phyloP scores from a whole-genome alignment of 2,888 invertebrate species.

The Drosophila buzzatii region DNA sequence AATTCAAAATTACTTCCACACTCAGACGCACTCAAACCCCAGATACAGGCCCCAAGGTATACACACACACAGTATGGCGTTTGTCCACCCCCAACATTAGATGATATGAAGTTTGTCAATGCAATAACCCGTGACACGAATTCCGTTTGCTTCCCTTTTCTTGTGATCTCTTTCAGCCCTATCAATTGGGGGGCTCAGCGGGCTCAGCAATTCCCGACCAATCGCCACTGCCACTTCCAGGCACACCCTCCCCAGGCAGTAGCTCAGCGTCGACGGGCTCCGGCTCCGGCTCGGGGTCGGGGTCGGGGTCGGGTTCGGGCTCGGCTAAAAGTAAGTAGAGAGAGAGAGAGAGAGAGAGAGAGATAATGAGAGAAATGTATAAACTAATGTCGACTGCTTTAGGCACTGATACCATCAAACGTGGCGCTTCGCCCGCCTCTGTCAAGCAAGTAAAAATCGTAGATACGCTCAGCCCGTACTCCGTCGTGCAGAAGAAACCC shows the following conservation, averaged over 20 bases:
- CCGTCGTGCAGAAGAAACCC: slow-evolving; percentile 81
- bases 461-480: slow-evolving; percentile 84
- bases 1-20: slow-evolving; percentile 63
- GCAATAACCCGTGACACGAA: slow-evolving; percentile 40
- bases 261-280: slow-evolving; percentile 93
- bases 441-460: slow-evolving; percentile 83
- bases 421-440: slow-evolving; percentile 85
- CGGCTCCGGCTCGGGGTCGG: slow-evolving; percentile 89
- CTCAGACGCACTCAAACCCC: slow-evolving; percentile 37
- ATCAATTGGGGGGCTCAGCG: slow-evolving; percentile 87
- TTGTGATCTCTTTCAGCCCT: slow-evolving; percentile 82
- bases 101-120: background rate
- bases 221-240: slow-evolving; percentile 89
- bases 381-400: background rate
- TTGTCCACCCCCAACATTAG: slow-evolving; percentile 8
- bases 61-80: slow-evolving; percentile 22
- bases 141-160: slow-evolving; percentile 27
- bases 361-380: too few species aligned
- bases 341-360: too few species aligned
- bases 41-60: slow-evolving; percentile 18
- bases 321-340: slow-evolving; percentile 83
- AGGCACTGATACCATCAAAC: slow-evolving; percentile 86
- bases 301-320: slow-evolving; percentile 87
- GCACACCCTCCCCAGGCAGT: slow-evolving; percentile 94
- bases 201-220: slow-evolving; percentile 88